Conservation (phyloP, 2,113 vertebrate genomes). For the Oncorhynchus gorbuscha region DNA sequence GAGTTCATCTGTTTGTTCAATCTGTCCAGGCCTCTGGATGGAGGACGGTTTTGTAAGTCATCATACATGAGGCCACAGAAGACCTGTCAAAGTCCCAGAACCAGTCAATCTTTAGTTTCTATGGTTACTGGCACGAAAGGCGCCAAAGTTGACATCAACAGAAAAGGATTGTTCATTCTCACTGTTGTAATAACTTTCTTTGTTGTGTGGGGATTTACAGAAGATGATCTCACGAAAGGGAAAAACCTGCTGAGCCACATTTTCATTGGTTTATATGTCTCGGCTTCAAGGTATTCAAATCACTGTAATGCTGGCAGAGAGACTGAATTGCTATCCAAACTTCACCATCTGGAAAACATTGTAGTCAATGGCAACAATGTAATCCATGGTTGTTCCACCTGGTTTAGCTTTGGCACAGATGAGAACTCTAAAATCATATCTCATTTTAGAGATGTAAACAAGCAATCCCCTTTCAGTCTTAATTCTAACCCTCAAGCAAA, state of each 20-base stretch:
- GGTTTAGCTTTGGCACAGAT: slow-evolving; percentile 21
- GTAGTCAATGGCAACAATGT: slow-evolving; percentile 2
- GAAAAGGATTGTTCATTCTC: too few species aligned
- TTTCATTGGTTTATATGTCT: slow-evolving; percentile 14
- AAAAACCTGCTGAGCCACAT: slow-evolving; percentile 40
- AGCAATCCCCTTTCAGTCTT: neutral
- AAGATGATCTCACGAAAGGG: neutral
- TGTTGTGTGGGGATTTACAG: too few species aligned
- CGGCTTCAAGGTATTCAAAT: slow-evolving; percentile 22
- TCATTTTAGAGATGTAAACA: slow-evolving; percentile 17
- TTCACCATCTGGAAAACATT: slow-evolving; percentile 24
- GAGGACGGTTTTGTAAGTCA: too few species aligned
- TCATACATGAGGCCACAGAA: too few species aligned
- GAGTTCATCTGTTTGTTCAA: too few species aligned
- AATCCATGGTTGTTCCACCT: slow-evolving; percentile 7
- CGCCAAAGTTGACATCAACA: neutral
- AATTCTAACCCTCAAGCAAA: neutral
- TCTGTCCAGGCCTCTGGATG: too few species aligned
- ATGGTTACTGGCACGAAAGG: slow-evolving; percentile 33
- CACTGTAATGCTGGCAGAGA: neutral
- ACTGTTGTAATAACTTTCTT: too few species aligned
- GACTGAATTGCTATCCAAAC: slow-evolving; percentile 16
- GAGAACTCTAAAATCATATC: slow-evolving; percentile 22
- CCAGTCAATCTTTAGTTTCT: slow-evolving; percentile 27
- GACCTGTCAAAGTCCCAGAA: too few species aligned